Percentiles rank a stretch among this genome's conserved stretches.
These are phyloP conservation scores for Phragmatobia fuliginosa DNA, from an alignment of 2,888 invertebrate species.

Conservation along the genomic window DNA sequence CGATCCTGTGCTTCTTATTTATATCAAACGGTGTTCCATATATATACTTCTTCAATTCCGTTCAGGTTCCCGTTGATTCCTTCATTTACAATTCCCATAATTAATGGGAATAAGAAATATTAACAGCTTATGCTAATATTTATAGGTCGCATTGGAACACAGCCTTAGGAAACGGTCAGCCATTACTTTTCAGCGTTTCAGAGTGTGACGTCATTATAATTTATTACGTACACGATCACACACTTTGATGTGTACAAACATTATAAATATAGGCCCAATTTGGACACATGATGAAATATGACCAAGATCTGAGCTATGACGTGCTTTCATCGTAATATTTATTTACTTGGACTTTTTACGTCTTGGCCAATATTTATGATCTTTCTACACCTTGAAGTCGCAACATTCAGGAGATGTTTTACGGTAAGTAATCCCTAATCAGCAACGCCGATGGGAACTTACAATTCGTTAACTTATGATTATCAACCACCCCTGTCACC, in stretches of 20 bases:
- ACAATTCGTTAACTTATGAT: neutral
- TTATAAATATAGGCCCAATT: conserved; percentile 37
- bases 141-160: conserved; percentile 12
- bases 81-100: no score
- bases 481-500: no score
- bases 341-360: neutral
- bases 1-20: no score
- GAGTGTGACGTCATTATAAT: conserved; percentile 52
- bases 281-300: conserved; percentile 20
- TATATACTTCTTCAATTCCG: no score
- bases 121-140: neutral
- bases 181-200: conserved; percentile 44
- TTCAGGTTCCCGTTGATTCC: no score
- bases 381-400: neutral
- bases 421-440: neutral
- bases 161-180: conserved; percentile 23
- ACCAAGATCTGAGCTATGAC: neutral
- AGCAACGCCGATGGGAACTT: neutral
- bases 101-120: no score
- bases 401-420: neutral
- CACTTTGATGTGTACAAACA: conserved; percentile 48
- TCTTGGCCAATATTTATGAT: neutral
- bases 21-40: no score
- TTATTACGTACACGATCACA: conserved; percentile 54
- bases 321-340: neutral